A percentile compares a stretch with the other conserved stretches of the same genome.
These are phyloP conservation scores for Periphyllus acericola DNA, from an alignment of 2,888 invertebrate genomes.

Conservation along the genomic window DNA sequence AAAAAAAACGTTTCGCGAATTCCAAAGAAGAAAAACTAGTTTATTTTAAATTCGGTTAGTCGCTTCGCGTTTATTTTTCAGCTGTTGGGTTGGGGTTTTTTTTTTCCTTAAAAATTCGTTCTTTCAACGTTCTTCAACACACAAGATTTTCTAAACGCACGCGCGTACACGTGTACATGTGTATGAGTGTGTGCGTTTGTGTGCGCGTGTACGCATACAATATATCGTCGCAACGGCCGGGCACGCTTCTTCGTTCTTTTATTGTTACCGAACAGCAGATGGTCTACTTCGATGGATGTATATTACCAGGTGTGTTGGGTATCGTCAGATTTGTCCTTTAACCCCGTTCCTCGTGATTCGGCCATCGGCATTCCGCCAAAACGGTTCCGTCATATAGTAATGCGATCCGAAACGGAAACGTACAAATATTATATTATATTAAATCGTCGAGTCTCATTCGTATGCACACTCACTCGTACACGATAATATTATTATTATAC, in stretches of 20 bases:
- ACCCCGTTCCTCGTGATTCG: slow-evolving; percentile 43
- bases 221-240: slow-evolving; percentile 41
- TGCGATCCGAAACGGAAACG: slow-evolving; percentile 54
- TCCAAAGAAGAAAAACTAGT: slow-evolving; percentile 2
- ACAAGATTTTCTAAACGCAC: not conserved
- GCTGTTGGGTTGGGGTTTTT: slow-evolving; percentile 34
- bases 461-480: not conserved
- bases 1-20: not conserved
- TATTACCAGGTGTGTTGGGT: slow-evolving; percentile 46
- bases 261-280: slow-evolving; percentile 58
- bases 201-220: not conserved
- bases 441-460: not conserved
- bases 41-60: slow-evolving; percentile 39
- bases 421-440: not conserved
- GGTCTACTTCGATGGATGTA: slow-evolving; percentile 41
- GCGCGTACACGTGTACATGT: not conserved
- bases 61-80: slow-evolving; percentile 26
- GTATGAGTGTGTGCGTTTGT: not conserved
- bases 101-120: slow-evolving; percentile 45
- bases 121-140: not conserved
- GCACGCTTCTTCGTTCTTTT: slow-evolving; percentile 57
- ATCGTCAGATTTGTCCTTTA: slow-evolving; percentile 51
- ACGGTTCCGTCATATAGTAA: slow-evolving; percentile 17
- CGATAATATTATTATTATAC: not conserved
- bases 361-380: slow-evolving; percentile 30